Evolutionary conservation across 2,797 vertebrate species (phyloP), one percentile per base, ranked within the genome.

Genomic region (Adrianichthys oophorus): DNA sequence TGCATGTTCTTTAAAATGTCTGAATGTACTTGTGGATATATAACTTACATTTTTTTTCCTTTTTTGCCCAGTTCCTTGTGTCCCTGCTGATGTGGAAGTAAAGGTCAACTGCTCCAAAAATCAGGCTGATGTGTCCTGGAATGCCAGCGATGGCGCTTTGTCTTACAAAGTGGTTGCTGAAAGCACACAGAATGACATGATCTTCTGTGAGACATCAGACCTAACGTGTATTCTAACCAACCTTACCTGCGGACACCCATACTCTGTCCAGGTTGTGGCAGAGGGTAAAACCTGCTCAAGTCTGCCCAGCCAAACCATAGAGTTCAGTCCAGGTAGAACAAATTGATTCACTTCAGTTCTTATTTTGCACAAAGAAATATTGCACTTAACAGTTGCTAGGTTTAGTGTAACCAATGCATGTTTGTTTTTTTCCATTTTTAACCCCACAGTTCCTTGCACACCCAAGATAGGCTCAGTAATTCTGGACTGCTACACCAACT

Each of bases 401-500:
- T 15, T 17, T 49, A 1, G 2, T 16, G 10, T 18, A 47, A 56
- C 15, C 15, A 59, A 19, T 55, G 21, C 59, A 15, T 56, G 23
- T 63, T 62, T 4, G 16, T 43, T n/a, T n/a, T 2, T 55, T n/a
- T 52, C 19, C 19, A 21, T 21, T 21, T 21, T 21, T 21, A 21
- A n/a, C 66, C 19, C 43, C 41, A 37, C 71, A 93, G 92, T 81
- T 67, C 90, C 92, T 49, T 93, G 92, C 79, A 88, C 48, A 4
- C 90, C 92, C 2, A 8, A n/a, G 1, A 80, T 82, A 6, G 68
- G 37, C 16, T 65, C 49, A 0, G 59, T 66, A 44, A 21, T 73
- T 42, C 44, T 92, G 62, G 89, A 92, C 68, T 93, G 92, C 72
- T 65, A 32, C 72, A 85, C 81, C 18, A 76, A 87, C 77, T 86